Evolutionary conservation across 2,888 invertebrate genomes (phyloP), one percentile per base, ranked within the genome.

Genomic region (Pharmacophagus antenor): DNA sequence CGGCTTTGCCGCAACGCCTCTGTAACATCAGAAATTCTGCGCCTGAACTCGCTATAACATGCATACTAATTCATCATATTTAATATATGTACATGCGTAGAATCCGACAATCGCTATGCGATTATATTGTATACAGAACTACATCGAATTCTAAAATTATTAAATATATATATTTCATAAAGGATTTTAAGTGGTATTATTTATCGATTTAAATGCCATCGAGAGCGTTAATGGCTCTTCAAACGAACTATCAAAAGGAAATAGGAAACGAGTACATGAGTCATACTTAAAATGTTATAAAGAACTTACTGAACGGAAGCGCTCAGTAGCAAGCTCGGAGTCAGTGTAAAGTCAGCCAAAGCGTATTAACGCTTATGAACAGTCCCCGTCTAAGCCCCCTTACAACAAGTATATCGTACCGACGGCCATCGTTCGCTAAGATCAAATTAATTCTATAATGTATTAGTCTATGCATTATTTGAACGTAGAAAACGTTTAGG

Each of bases 1-100:
- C 98, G 94, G 79, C 96, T 97, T 91, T 98, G 97, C 76, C 98
- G 93, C 75, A 98, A 92, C 67, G 97, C 97, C 90, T 98, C 98
- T 98, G 95, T 67, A 93, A 93, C 70, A 81, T 25, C 20, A 50
- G 48, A 56, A 56, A 50, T 50, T 56, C 50, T 50, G 49, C 25
- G 25, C 56, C 49, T 56, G 56, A 56, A 56, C 47, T 42, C 1
- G 20, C 15, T 17, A 15, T 42, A 6, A 31, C 22, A 21, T 21
- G 37, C 31, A 51, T 31, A 52, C 12, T 42, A 17, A n/a, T 42
- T 2, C 15, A 31, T 12, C 31, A 15, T 31, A 31, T 12, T 2
- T 31, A 10, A 12, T 31, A 15, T 12, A 31, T 10, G 31, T 10
- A 31, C 31, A 31, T 10, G 10, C 31, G 2, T 10, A 42, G 27